These are phyloP conservation scores for Boleophthalmus pectinirostris DNA, from an alignment of 2,113 vertebrate genomes.

Conservation along the genomic window DNA sequence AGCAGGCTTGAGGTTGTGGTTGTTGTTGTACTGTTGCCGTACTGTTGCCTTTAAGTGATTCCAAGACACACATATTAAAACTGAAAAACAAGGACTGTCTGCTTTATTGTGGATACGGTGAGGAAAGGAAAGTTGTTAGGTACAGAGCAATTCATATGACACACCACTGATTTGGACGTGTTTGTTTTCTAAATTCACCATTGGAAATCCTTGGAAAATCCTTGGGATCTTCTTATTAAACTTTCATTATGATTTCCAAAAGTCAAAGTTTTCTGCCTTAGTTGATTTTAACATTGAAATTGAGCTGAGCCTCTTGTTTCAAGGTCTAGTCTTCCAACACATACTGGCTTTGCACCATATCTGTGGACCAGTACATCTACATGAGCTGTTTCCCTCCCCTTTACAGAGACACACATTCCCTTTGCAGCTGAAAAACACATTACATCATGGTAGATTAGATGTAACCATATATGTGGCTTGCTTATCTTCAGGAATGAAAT, in stretches of 20 bases:
- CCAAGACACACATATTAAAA: conserved; percentile 51
- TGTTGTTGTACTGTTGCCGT: conserved; percentile 57
- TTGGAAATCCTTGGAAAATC: conserved; percentile 43
- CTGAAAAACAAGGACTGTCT: conserved; percentile 43
- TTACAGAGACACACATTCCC: conserved; percentile 48
- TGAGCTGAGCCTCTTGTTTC: conserved; percentile 27
- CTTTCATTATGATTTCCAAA: neutral
- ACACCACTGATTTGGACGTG: conserved; percentile 48
- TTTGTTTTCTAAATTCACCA: conserved; percentile 44
- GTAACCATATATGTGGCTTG: conserved; percentile 34
- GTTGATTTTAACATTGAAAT: conserved; percentile 27
- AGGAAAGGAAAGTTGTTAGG: conserved; percentile 51
- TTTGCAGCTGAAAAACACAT: conserved; percentile 54
- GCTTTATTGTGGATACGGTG: conserved; percentile 55
- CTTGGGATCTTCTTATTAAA: neutral
- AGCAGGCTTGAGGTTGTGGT: conserved; percentile 48
- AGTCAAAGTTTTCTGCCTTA: conserved; percentile 14
- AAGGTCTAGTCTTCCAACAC: conserved; percentile 44
- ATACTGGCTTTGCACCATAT: conserved; percentile 43
- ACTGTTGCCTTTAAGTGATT: conserved; percentile 51
- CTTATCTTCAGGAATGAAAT: conserved; percentile 40
- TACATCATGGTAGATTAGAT: conserved; percentile 54
- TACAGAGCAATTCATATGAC: conserved; percentile 41
- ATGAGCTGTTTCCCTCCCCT: conserved; percentile 48
- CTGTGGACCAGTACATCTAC: conserved; percentile 30